phyloP scores from a whole-genome alignment of 2,797 vertebrate genomes.

The Muscicapa striata region DNA sequence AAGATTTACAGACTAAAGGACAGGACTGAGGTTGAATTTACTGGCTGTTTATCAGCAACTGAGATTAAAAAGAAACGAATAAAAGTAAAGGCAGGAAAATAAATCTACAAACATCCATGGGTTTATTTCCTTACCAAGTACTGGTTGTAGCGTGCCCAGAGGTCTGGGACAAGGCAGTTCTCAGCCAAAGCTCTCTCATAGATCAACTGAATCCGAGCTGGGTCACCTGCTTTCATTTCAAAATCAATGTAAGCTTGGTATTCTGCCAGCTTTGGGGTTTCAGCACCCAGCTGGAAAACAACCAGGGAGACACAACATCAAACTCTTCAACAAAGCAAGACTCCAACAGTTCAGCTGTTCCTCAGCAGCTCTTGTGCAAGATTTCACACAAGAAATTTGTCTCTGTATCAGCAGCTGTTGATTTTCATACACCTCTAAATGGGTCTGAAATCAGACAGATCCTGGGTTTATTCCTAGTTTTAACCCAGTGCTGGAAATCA shows the following conservation, averaged over 20 bases:
- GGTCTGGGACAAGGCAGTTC: constrained; percentile 97
- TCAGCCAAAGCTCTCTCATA: constrained; percentile 93
- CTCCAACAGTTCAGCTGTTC: background rate
- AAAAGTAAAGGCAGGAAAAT: background rate
- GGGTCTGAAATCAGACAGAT: background rate
- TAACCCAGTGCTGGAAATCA: background rate
- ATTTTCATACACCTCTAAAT: background rate
- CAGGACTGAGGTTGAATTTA: background rate
- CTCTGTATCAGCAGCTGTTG: background rate
- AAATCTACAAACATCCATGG: background rate
- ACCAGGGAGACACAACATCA: background rate
- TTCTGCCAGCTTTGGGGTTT: constrained; percentile 90
- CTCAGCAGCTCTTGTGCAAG: background rate
- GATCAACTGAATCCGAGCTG: constrained; percentile 90
- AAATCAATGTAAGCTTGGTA: constrained; percentile 94
- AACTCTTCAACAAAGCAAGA: background rate
- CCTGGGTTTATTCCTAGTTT: background rate
- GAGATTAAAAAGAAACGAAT: background rate
- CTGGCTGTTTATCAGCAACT: background rate
- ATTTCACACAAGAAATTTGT: background rate
- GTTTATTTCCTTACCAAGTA: constrained; percentile 88
- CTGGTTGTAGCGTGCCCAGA: constrained; percentile 92
- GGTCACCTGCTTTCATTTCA: constrained; percentile 92
- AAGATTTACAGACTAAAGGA: background rate
- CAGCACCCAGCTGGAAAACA: constrained; percentile 85